These are phyloP conservation scores for Petaurus breviceps DNA, from an alignment of 2,113 vertebrate genomes.

Conservation along the genomic window DNA sequence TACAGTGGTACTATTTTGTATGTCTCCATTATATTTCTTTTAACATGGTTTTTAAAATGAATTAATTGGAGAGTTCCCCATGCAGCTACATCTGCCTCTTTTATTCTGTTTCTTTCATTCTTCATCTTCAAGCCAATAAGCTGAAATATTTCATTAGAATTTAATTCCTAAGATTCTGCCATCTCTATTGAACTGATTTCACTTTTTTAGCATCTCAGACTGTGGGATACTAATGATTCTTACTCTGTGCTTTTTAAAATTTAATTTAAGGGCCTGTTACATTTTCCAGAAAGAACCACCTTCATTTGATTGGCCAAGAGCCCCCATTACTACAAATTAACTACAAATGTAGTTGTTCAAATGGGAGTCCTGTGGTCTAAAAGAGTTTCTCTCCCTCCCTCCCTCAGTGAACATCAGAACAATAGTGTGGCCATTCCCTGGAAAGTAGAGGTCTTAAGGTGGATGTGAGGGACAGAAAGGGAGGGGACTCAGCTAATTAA, in stretches of 20 bases:
- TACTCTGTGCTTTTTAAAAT: background rate
- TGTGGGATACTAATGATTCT: background rate
- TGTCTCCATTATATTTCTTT: too few relatives aligned
- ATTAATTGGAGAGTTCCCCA: background rate
- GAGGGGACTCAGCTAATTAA: background rate
- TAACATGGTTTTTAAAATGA: too few relatives aligned
- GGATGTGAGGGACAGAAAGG: background rate
- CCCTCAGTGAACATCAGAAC: background rate
- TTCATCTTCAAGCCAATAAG: background rate
- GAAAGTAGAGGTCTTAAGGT: background rate
- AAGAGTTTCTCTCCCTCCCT: background rate
- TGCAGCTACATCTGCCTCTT: background rate
- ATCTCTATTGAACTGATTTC: background rate
- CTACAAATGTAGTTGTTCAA: background rate
- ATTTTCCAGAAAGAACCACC: background rate
- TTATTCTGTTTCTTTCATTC: background rate
- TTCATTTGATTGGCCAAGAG: background rate
- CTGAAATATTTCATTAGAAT: background rate
- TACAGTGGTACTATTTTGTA: too few relatives aligned
- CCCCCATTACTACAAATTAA: too few relatives aligned
- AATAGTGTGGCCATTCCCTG: background rate
- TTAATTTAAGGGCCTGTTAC: background rate
- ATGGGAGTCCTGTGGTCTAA: background rate
- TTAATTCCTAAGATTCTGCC: background rate
- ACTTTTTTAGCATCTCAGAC: background rate